A percentile compares a stretch with the other conserved stretches of the same genome.
These are phyloP conservation scores for Tyrannus savana DNA, from an alignment of 2,113 vertebrate genomes.

Conservation along the genomic window DNA sequence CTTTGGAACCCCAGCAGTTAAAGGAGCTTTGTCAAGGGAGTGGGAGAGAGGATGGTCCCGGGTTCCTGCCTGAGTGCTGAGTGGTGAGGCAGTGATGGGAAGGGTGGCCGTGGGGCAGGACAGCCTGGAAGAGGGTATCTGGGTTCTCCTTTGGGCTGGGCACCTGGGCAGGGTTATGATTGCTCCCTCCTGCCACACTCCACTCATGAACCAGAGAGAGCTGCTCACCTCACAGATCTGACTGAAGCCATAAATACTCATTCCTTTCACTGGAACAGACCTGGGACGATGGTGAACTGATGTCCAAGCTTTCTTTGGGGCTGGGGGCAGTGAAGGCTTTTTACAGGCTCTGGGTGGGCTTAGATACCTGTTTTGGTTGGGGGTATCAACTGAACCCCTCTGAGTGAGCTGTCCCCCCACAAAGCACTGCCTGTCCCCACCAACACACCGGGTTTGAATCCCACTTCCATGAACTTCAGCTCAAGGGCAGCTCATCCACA, in stretches of 20 bases:
- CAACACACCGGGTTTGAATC: accelerated
- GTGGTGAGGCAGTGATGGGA: not conserved
- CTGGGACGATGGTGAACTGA: accelerated
- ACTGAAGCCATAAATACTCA: not conserved
- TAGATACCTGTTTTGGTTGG: not conserved
- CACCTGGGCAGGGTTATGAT: not conserved
- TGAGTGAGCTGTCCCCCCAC: accelerated
- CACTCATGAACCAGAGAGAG: not conserved
- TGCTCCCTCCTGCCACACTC: not conserved
- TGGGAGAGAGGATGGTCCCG: not conserved
- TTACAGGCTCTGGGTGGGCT: not conserved
- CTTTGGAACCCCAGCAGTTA: too few species aligned
- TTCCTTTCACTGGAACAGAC: not conserved
- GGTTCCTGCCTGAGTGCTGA: not conserved
- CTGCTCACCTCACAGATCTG: not conserved
- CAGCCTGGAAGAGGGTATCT: not conserved
- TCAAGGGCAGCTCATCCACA: not conserved
- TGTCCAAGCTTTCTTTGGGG: not conserved
- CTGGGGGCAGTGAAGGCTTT: not conserved
- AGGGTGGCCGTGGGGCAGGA: accelerated
- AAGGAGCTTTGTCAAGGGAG: not conserved
- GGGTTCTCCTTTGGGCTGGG: not conserved
- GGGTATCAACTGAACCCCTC: accelerated
- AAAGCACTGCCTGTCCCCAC: not conserved
- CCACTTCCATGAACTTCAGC: accelerated